phyloP scores from a whole-genome alignment of 2,888 invertebrate species.

The Limnephilus marmoratus region DNA sequence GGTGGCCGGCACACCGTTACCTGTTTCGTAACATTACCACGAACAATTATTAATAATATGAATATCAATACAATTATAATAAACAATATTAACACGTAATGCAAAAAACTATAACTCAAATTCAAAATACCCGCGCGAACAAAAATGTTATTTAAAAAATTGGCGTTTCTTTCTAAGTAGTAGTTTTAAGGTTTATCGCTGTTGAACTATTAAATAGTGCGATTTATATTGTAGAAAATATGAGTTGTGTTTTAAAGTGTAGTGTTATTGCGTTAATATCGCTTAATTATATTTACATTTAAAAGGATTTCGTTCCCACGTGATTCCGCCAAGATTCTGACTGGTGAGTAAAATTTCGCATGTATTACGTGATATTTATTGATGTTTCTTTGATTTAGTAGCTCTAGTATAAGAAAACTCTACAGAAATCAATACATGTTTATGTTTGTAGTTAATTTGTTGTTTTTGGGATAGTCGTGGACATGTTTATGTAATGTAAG shows the following conservation, averaged over 20 bases:
- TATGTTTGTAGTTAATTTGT: not conserved
- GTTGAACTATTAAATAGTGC: not conserved
- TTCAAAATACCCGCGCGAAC: not conserved
- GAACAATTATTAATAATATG: not conserved
- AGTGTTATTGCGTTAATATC: not conserved
- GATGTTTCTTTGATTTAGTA: not conserved
- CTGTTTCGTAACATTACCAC: not conserved
- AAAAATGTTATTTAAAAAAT: not conserved
- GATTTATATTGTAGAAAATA: not conserved
- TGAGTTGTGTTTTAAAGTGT: not conserved
- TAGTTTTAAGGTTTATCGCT: not conserved
- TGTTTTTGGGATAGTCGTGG: not conserved
- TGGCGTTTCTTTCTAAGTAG: not conserved
- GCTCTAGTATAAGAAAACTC: not conserved
- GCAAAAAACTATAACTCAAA: not conserved
- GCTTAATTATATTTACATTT: not conserved
- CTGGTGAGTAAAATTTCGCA: not conserved
- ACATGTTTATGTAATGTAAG: not conserved
- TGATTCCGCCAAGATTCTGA: not conserved
- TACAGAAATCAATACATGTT: not conserved
- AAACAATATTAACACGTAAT: not conserved
- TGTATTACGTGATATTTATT: not conserved
- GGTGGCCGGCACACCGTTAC: not conserved
- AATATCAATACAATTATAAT: not conserved
- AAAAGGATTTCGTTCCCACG: not conserved